Evolutionary conservation across 2,113 vertebrate species (phyloP).

Genomic region (Picathartes gymnocephalus): DNA sequence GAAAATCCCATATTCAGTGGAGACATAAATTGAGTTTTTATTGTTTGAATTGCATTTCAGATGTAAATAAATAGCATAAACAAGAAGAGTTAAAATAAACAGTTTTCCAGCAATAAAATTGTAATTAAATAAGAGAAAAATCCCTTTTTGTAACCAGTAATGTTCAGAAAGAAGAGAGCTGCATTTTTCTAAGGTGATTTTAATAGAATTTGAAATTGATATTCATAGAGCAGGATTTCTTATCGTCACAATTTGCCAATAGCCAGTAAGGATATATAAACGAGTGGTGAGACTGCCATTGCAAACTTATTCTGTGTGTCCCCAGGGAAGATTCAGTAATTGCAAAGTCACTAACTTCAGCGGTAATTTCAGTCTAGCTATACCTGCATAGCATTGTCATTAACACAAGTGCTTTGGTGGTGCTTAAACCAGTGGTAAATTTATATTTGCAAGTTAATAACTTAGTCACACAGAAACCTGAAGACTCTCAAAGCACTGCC

Average conservation of each 20-base stretch:
- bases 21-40: background rate
- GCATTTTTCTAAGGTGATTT: background rate
- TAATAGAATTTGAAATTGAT: conserved; percentile 38
- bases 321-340: conserved; percentile 25
- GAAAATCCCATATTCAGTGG: background rate
- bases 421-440: background rate
- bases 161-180: background rate
- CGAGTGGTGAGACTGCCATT: background rate
- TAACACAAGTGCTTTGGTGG: background rate
- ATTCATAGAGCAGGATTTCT: conserved; percentile 11
- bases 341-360: conserved; percentile 36
- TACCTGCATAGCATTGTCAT: conserved; percentile 10
- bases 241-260: background rate
- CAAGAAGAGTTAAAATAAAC: background rate
- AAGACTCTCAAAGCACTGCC: background rate
- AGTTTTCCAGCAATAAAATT: background rate
- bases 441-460: background rate
- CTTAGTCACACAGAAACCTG: background rate
- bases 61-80: background rate
- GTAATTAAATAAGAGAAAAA: conserved; percentile 19
- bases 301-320: background rate
- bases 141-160: background rate
- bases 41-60: background rate
- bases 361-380: background rate
- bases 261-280: background rate